Conservation (phyloP, 2,888 invertebrate genomes). For the Philereme transversata region DNA sequence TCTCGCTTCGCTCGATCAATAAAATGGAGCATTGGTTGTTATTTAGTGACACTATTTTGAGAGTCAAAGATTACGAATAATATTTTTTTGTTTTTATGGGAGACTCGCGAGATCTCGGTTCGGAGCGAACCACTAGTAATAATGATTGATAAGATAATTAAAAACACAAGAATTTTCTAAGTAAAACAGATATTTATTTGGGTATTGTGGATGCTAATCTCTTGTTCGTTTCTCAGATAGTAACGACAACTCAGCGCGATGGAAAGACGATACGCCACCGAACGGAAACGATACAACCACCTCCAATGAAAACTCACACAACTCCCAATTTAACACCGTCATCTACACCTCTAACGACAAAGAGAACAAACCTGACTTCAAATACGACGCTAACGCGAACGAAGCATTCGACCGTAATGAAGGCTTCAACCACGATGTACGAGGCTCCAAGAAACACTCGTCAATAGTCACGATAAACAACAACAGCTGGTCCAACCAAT, state of each 20-base stretch:
- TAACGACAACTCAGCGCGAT: constrained; percentile 80
- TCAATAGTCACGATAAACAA: constrained; percentile 79
- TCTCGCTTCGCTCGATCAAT: no score
- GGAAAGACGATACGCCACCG: constrained; percentile 82
- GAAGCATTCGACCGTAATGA: constrained; percentile 36
- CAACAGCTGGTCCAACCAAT: constrained; percentile 81
- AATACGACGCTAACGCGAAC: constrained; percentile 47
- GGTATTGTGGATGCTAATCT: neutral
- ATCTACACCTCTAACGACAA: constrained; percentile 76
- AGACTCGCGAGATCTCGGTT: no score
- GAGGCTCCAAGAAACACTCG: constrained; percentile 72
- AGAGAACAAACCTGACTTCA: constrained; percentile 64
- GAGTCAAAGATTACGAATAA: no score
- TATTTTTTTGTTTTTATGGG: no score
- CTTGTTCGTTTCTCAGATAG: constrained; percentile 63
- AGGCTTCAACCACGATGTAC: constrained; percentile 43
- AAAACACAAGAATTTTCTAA: no score
- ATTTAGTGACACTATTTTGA: no score
- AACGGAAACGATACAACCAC: constrained; percentile 77
- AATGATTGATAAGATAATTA: no score
- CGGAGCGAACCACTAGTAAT: no score
- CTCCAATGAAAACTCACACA: constrained; percentile 67
- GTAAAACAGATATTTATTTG: no score
- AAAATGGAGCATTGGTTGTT: no score
- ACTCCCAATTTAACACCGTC: constrained; percentile 70